Conservation (phyloP, 2,888 invertebrate species). For the Spilarctia lutea region DNA sequence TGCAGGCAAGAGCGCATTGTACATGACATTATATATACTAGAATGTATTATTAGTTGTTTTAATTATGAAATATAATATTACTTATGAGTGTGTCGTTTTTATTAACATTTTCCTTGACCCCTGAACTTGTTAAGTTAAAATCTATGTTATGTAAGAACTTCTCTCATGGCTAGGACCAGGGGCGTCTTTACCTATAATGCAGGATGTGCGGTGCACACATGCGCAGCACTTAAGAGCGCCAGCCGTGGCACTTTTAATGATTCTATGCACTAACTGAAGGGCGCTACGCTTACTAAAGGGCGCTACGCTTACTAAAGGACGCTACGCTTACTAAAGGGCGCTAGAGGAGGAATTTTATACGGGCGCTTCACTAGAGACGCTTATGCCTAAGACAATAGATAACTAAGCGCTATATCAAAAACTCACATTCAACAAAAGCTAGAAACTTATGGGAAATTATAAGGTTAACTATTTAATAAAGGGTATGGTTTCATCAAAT, state of each 20-base stretch:
- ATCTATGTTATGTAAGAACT: no score
- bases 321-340: no score
- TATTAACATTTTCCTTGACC: slow-evolving; percentile 34
- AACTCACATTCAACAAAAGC: background rate
- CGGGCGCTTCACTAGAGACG: no score
- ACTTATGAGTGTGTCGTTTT: slow-evolving; percentile 59
- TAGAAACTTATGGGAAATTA: background rate
- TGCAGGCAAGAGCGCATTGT: slow-evolving; percentile 68
- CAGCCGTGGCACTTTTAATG: no score
- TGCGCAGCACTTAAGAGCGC: no score
- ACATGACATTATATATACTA: slow-evolving; percentile 60
- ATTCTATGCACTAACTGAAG: no score
- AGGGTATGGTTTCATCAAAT: background rate
- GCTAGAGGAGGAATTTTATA: no score
- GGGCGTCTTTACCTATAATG: no score
- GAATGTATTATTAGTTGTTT: slow-evolving; percentile 74
- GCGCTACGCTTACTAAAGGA: no score
- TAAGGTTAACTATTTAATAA: background rate
- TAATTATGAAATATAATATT: slow-evolving; percentile 79
- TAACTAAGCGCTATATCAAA: background rate
- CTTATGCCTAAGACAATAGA: no score
- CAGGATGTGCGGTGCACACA: no score
- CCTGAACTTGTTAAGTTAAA: background rate
- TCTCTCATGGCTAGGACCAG: background rate
- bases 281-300: no score